Evolutionary conservation across 2,888 invertebrate species (phyloP).

Genomic region (Steinernema carpocapsae): DNA sequence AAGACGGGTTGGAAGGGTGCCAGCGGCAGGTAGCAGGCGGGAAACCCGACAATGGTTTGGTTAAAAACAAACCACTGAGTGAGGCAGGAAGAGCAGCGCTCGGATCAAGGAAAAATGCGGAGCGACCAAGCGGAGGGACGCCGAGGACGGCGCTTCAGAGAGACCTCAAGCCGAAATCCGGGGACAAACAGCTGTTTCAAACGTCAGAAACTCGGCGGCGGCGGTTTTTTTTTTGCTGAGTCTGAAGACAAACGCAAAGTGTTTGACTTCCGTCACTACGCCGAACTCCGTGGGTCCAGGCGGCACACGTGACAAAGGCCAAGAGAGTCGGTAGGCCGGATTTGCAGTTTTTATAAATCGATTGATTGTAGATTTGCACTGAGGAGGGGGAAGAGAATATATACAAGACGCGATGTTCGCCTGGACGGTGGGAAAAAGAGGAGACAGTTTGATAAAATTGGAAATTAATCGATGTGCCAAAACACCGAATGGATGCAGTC

Average conservation of each 20-base stretch:
- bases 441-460: too few relatives aligned
- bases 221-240: not conserved
- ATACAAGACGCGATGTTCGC: too few relatives aligned
- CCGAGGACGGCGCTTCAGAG: not conserved
- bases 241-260: conserved; percentile 1
- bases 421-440: too few relatives aligned
- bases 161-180: not conserved
- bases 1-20: not conserved
- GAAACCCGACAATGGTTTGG: too few relatives aligned
- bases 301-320: not conserved
- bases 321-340: not conserved
- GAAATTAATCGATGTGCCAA: too few relatives aligned
- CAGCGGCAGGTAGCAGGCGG: too few relatives aligned
- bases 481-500: too few relatives aligned
- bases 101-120: not conserved
- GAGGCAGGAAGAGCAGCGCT: not conserved
- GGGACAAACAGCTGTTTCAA: conserved; percentile 29
- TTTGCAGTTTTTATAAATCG: not conserved
- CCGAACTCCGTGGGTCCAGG: not conserved
- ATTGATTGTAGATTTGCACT: too few relatives aligned
- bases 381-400: too few relatives aligned
- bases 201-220: conserved; percentile 17
- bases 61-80: too few relatives aligned
- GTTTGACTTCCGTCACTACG: conserved; percentile 1
- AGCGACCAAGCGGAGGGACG: not conserved